Evolutionary conservation across 2,888 invertebrate species (phyloP).

Genomic region (Ormyrus pomaceus): DNA sequence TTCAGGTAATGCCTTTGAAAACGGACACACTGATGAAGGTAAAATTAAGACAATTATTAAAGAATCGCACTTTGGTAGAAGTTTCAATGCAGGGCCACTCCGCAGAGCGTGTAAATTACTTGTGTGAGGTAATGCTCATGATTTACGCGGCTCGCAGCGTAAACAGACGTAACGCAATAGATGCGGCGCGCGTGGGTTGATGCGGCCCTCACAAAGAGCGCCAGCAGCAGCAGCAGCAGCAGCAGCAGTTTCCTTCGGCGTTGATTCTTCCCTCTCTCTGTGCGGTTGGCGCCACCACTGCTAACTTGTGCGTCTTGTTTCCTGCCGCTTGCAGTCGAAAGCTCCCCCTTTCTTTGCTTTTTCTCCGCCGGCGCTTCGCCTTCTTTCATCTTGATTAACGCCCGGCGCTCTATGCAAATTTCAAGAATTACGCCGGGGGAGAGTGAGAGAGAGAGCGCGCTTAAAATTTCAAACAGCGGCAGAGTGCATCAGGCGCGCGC

Average conservation of each 20-base stretch:
- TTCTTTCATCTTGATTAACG: slow-evolving; percentile 56
- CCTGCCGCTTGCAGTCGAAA: not conserved
- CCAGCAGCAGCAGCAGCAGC: not conserved
- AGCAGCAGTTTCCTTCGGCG: slow-evolving; percentile 43
- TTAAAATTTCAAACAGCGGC: slow-evolving; percentile 49
- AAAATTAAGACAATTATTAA: slow-evolving; percentile 39
- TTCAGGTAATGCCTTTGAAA: not conserved
- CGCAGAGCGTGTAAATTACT: slow-evolving; percentile 43
- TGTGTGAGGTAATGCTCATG: slow-evolving; percentile 40
- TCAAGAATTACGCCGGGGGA: slow-evolving; percentile 30
- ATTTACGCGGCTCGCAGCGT: slow-evolving; percentile 38
- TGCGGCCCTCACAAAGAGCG: not conserved
- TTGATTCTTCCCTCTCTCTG: slow-evolving; percentile 37
- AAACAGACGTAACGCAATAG: slow-evolving; percentile 32
- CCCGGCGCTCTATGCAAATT: slow-evolving; percentile 43
- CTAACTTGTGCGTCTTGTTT: not conserved
- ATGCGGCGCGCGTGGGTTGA: not conserved
- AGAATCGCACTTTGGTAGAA: slow-evolving; percentile 20
- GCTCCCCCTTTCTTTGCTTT: not conserved
- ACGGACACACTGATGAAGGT: not conserved
- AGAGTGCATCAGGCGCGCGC: slow-evolving; percentile 15
- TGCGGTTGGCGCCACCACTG: not conserved
- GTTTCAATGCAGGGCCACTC: slow-evolving; percentile 18
- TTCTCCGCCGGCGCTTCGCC: not conserved
- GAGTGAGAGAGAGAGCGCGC: not conserved